phyloP scores from a whole-genome alignment of 2,888 invertebrate species.

The Agriopis leucophaearia region DNA sequence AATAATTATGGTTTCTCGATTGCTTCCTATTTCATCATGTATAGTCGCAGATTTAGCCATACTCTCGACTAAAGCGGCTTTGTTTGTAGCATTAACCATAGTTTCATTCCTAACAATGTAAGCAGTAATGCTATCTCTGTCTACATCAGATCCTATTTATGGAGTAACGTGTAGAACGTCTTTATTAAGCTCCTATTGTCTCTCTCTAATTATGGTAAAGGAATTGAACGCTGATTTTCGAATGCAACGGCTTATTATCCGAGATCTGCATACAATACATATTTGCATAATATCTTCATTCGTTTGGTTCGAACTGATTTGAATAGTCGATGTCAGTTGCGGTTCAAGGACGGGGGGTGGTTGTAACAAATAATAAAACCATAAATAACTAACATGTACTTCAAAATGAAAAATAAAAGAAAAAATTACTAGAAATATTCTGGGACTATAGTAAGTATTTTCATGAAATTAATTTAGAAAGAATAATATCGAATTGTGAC shows the following conservation, averaged over 20 bases:
- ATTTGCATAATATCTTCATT: constrained; percentile 86
- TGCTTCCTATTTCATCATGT: constrained; percentile 22
- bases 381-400: background rate
- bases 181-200: constrained; percentile 82
- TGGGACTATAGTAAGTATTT: no score
- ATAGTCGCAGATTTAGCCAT: constrained; percentile 18
- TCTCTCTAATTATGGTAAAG: constrained; percentile 81
- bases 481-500: background rate
- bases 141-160: constrained; percentile 63
- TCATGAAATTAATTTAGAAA: no score
- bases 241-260: constrained; percentile 76
- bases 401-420: background rate
- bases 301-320: constrained; percentile 69
- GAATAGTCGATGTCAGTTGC: constrained; percentile 35
- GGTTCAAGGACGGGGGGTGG: constrained; percentile 14
- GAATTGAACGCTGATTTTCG: constrained; percentile 76
- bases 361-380: background rate
- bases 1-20: constrained; percentile 15
- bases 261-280: constrained; percentile 83
- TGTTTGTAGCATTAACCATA: constrained; percentile 2
- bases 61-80: constrained; percentile 4
- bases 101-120: constrained; percentile 36
- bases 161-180: constrained; percentile 63
- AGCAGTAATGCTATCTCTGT: constrained; percentile 61
- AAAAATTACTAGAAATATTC: no score